Base-by-base conservation (phyloP, 2,113 vertebrate genomes). In the Vimba vimba region DNA sequence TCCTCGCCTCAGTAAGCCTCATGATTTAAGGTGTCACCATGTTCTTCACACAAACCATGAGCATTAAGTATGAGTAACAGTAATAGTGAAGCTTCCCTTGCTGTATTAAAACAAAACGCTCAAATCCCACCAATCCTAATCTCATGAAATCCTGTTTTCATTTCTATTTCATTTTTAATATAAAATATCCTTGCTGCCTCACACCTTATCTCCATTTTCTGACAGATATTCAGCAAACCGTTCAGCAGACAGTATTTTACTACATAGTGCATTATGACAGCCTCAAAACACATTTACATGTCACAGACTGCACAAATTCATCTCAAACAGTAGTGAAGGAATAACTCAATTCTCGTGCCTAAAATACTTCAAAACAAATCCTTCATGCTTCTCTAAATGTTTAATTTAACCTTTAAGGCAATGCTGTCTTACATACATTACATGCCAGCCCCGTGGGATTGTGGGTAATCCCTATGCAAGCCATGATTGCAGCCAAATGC, bases 401-500 rank as follows among this genome's bases (percentile, higher is more conserved):
- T 55, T 77, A 77, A 77, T 77, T 77, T 55, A 77, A 77, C 75
- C 27, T 77, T 77, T 77, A 52, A 76, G 74, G 74, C 74, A 77
- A 11, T 68, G 15, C 62, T 45, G 78, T 85, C 68, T 77, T 55
- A 79, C 82, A 64, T n/a, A 84, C 39, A 59, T 55, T 84, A 23
- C 45, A 76, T 13, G 13, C 21, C 68, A 76, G 45, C 68, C 82
- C 43, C 69, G 47, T 64, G 73, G 85, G 15, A 83, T 88, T 85
- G 85, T 77, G 52, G 52, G 77, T 74, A 86, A 83, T 84, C 76
- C 86, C 33, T 39, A 77, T 33, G 55, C 47, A 52, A 77, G 47
- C 50, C 50, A 55, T 5, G 15, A 9, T 55, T 77, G 25, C 45
- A 55, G 45, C 27, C 74, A 55, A 19, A 50, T 55, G 75, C 27